These are phyloP conservation scores for Strigamia crassipes DNA, from an alignment of 2,888 invertebrate species.

Conservation along the genomic window DNA sequence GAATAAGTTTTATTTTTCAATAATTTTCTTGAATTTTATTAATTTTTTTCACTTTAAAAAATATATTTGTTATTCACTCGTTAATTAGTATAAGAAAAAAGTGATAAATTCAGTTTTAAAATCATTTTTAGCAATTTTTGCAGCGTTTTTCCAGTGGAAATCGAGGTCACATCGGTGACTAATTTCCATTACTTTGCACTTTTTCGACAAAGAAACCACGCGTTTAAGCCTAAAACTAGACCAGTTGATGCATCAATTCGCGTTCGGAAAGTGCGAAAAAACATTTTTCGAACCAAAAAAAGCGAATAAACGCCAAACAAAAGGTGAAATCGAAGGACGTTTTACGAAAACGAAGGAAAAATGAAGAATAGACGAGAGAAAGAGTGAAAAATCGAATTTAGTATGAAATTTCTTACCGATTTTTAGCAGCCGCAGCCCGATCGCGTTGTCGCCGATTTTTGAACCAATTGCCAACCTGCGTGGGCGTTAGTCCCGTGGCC, in stretches of 20 bases:
- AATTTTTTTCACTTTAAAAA: not conserved
- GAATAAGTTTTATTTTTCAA: not conserved
- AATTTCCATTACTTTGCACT: too few relatives aligned
- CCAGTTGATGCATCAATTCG: not conserved
- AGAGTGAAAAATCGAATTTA: too few relatives aligned
- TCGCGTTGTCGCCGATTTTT: conserved; percentile 86
- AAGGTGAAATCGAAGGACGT: not conserved
- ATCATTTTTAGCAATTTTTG: not conserved
- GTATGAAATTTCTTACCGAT: conserved; percentile 73
- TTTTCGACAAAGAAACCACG: too few relatives aligned
- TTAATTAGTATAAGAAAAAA: not conserved
- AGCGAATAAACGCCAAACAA: too few relatives aligned
- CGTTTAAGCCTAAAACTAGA: not conserved
- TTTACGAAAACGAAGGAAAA: too few relatives aligned
- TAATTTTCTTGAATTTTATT: not conserved
- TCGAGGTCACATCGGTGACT: not conserved
- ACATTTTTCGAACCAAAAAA: too few relatives aligned
- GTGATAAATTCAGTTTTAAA: not conserved
- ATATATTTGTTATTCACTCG: too few relatives aligned
- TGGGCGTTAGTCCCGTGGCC: conserved; percentile 88
- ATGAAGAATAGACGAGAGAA: too few relatives aligned
- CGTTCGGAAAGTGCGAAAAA: too few relatives aligned
- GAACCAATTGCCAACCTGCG: conserved; percentile 93
- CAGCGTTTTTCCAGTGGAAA: not conserved
- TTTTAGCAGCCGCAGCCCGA: conserved; percentile 91